These are phyloP conservation scores for Clarias platycephalus DNA, from an alignment of 2,797 vertebrate species.

Conservation along the genomic window DNA sequence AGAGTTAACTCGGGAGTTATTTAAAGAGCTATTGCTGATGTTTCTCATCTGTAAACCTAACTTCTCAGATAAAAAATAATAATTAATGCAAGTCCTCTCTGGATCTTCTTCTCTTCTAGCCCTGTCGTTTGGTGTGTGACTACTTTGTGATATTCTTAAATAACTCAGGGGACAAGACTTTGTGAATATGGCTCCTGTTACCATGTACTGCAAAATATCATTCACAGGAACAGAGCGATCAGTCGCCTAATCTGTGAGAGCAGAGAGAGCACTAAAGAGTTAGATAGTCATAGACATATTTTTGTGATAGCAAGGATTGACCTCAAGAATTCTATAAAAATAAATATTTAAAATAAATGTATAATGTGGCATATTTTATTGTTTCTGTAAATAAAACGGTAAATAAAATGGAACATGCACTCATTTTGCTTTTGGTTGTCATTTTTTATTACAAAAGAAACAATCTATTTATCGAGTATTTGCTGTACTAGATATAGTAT, in stretches of 20 bases:
- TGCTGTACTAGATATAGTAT: not conserved
- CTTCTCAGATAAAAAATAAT: conserved; percentile 31
- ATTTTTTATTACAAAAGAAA: not conserved
- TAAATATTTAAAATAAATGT: conserved; percentile 53
- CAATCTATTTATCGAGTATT: not conserved
- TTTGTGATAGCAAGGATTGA: conserved; percentile 60
- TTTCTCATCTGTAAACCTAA: conserved; percentile 34
- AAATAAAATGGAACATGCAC: conserved; percentile 78
- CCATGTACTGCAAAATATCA: conserved; percentile 36
- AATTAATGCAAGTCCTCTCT: conserved; percentile 37
- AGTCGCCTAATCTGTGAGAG: conserved; percentile 50
- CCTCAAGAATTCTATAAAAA: conserved; percentile 46
- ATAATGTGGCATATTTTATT: conserved; percentile 57
- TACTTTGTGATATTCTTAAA: conserved; percentile 59
- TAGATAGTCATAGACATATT: conserved; percentile 54
- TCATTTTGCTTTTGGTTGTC: conserved; percentile 41
- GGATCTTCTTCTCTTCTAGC: conserved; percentile 44
- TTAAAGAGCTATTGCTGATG: conserved; percentile 57
- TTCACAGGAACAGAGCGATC: conserved; percentile 52
- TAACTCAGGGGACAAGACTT: conserved; percentile 65
- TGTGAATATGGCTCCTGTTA: conserved; percentile 61
- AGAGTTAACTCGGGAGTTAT: conserved; percentile 64
- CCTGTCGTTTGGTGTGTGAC: conserved; percentile 51
- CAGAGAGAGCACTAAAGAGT: conserved; percentile 60
- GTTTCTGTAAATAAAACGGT: conserved; percentile 76